Evolutionary conservation across 2,113 vertebrate genomes (phyloP).

Genomic region (Hippocampus guttulatus): DNA sequence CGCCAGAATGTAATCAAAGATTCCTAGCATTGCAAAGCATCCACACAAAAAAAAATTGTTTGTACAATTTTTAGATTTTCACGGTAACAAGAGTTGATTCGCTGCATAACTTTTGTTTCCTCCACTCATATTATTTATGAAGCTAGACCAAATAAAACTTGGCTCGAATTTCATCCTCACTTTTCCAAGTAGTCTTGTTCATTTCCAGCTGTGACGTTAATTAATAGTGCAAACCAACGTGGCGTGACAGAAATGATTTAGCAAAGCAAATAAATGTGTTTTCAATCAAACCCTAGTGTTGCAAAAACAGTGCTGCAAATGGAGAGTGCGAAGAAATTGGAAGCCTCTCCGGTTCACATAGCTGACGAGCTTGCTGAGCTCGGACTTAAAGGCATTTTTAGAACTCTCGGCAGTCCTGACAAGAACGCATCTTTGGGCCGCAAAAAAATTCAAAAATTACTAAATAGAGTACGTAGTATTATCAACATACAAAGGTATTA

Average conservation of each 20-base stretch:
- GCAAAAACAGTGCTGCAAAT: neutral
- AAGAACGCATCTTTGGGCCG: too few species aligned
- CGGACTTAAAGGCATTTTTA: too few species aligned
- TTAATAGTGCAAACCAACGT: too few species aligned
- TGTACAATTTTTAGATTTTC: neutral
- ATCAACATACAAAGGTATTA: too few species aligned
- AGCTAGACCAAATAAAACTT: neutral
- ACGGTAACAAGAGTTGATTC: neutral
- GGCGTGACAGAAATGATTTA: neutral
- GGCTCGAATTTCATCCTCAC: neutral
- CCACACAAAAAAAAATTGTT: neutral
- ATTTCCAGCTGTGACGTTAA: neutral
- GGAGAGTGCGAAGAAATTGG: too few species aligned
- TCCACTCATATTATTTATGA: neutral
- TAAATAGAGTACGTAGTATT: too few species aligned
- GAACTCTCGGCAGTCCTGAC: too few species aligned
- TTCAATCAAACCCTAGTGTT: neutral
- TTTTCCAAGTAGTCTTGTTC: neutral
- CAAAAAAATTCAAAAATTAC: too few species aligned
- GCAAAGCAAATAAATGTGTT: neutral
- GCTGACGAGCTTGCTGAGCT: too few species aligned
- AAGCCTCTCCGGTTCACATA: too few species aligned
- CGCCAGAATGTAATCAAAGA: neutral
- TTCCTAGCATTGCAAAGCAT: neutral
- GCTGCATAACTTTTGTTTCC: too few species aligned